Conservation (phyloP, 2,113 vertebrate species). For the Grus americana region DNA sequence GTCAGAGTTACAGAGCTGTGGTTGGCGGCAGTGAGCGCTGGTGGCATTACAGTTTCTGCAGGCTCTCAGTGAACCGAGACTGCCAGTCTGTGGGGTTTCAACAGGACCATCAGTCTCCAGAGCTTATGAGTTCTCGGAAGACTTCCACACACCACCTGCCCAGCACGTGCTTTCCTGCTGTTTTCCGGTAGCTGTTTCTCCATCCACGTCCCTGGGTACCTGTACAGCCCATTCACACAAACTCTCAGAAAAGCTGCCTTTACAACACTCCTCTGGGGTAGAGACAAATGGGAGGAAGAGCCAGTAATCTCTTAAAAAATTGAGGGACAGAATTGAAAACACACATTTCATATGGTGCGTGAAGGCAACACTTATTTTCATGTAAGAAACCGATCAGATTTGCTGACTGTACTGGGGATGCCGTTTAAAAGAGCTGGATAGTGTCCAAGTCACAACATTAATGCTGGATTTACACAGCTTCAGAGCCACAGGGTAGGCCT, state of each 20-base stretch:
- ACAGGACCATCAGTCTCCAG: not conserved
- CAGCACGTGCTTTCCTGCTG: not conserved
- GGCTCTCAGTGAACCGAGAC: not conserved
- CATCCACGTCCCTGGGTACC: not conserved
- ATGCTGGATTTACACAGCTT: not conserved
- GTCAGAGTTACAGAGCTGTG: not conserved
- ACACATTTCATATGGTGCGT: not conserved
- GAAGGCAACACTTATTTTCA: not conserved
- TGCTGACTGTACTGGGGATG: not conserved
- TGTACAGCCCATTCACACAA: not conserved
- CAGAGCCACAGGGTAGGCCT: not conserved
- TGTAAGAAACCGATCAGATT: not conserved
- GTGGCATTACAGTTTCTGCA: not conserved
- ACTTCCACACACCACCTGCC: not conserved
- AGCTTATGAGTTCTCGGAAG: not conserved
- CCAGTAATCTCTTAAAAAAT: rapidly evolving
- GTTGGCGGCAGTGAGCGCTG: not conserved
- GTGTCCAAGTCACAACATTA: not conserved
- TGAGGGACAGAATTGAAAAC: not conserved
- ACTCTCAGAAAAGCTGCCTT: not conserved
- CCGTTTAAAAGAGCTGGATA: not conserved
- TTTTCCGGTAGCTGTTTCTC: not conserved
- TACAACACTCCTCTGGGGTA: not conserved
- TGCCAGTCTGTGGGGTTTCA: not conserved
- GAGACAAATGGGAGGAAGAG: not conserved